A percentile compares a stretch with the other conserved stretches of the same genome.
Conservation (phyloP, 2,797 vertebrate genomes). For the Tokudaia tokunoshimensis region DNA sequence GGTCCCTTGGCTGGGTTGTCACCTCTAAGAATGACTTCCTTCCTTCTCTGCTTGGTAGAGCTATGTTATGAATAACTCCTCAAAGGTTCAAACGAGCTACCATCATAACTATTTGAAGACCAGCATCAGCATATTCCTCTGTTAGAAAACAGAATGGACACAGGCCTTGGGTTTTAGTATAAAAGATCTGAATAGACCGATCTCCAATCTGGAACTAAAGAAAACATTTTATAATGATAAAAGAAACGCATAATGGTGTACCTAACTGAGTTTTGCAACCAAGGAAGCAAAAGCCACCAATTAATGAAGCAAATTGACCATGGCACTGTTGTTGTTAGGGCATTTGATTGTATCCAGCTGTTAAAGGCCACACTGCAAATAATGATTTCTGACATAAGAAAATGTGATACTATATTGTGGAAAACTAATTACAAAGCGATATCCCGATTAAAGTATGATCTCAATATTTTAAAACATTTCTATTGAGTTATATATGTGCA, state of each 20-base stretch:
- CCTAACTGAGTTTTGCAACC: conserved; percentile 16
- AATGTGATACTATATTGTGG: neutral
- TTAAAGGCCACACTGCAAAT: neutral
- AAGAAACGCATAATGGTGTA: neutral
- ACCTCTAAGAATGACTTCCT: neutral
- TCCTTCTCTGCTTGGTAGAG: neutral
- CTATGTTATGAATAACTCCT: neutral
- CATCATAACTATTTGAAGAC: neutral
- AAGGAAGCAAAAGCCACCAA: neutral
- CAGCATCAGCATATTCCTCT: neutral
- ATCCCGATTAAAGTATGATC: conserved; percentile 36
- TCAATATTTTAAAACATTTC: conserved; percentile 1
- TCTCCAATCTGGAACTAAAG: neutral
- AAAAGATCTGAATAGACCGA: neutral
- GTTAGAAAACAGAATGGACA: neutral
- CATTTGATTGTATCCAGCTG: conserved; percentile 8
- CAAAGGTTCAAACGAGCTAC: neutral
- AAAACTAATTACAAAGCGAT: conserved; percentile 37
- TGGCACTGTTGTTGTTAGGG: neutral
- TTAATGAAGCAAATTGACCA: neutral
- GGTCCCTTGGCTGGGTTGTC: conserved; percentile 30
- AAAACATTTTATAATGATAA: conserved; percentile 24
- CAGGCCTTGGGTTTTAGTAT: neutral
- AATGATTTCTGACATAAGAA: conserved; percentile 31
- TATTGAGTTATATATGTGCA: neutral